Conservation (phyloP, 1,140 invertebrate genomes). For the Sinonovacula constricta region DNA sequence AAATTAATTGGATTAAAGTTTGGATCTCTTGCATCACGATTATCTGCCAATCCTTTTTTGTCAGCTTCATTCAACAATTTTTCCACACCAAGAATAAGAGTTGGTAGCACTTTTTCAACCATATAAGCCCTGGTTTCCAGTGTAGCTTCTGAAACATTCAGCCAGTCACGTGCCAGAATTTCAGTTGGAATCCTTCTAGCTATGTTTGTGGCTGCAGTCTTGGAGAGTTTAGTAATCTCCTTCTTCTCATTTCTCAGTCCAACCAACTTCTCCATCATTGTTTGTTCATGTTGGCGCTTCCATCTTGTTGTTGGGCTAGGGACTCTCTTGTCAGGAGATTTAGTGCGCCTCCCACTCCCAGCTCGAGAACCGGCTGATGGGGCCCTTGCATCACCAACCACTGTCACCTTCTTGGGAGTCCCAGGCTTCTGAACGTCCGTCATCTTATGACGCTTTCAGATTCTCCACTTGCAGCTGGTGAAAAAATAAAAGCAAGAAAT, state of each 20-base stretch:
- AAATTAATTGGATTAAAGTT: conserved; percentile 79
- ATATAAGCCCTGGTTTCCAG: conserved; percentile 75
- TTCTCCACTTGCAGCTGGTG: conserved; percentile 2
- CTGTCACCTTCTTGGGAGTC: conserved; percentile 56
- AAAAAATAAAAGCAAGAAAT: not conserved
- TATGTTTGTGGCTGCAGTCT: conserved; percentile 67
- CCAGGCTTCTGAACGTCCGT: conserved; percentile 57
- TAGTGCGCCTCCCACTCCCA: conserved; percentile 50
- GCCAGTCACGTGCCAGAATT: conserved; percentile 76
- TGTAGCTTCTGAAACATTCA: conserved; percentile 72
- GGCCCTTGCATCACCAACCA: conserved; percentile 36
- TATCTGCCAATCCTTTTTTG: conserved; percentile 66
- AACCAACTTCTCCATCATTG: conserved; percentile 72
- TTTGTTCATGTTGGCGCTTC: conserved; percentile 74
- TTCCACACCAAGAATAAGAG: conserved; percentile 77
- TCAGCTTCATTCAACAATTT: conserved; percentile 77
- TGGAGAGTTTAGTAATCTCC: conserved; percentile 60
- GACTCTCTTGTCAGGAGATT: conserved; percentile 50
- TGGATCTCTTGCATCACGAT: conserved; percentile 62
- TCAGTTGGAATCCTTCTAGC: conserved; percentile 77
- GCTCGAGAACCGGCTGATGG: conserved; percentile 38
- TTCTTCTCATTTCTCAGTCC: conserved; percentile 72
- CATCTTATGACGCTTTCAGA: no score
- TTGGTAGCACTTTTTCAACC: conserved; percentile 77
- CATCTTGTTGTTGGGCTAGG: conserved; percentile 70